Conservation (phyloP, 2,113 vertebrate genomes). For the Cheirogaleus medius region DNA sequence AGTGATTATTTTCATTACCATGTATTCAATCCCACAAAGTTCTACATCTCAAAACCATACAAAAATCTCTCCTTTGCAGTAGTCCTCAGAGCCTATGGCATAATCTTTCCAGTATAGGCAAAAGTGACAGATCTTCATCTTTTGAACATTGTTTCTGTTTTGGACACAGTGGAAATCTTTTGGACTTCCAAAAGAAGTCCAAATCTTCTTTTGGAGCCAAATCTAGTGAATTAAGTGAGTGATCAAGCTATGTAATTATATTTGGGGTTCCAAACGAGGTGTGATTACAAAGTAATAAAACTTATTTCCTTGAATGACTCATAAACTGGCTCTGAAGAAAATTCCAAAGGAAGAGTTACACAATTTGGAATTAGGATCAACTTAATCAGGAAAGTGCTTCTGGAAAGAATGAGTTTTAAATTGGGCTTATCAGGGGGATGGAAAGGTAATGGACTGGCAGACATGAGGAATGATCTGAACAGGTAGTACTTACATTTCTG, state of each 20-base stretch:
- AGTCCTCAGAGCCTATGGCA: not conserved
- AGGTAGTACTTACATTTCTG: not conserved
- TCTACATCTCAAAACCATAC: not conserved
- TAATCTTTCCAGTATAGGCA: not conserved
- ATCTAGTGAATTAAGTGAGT: not conserved
- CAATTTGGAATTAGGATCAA: not conserved
- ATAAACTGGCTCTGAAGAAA: conserved; percentile 44
- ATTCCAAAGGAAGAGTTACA: conserved; percentile 22
- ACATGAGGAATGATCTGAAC: not conserved
- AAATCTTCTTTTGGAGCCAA: conserved; percentile 28
- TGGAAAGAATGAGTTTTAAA: conserved; percentile 26
- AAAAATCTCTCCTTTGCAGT: not conserved
- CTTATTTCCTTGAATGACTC: conserved; percentile 63
- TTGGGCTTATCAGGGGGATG: not conserved
- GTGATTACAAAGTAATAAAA: conserved; percentile 57
- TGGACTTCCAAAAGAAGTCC: too few species aligned
- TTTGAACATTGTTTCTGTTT: not conserved
- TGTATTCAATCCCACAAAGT: not conserved
- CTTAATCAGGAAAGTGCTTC: conserved; percentile 13
- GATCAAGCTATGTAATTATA: conserved; percentile 3
- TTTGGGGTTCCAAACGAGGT: conserved; percentile 15
- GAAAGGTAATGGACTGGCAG: not conserved
- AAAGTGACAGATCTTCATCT: not conserved
- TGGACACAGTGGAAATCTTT: not conserved
- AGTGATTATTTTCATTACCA: not conserved